These are phyloP conservation scores for Cephalopachus bancanus DNA, from an alignment of 2,797 vertebrate species.

Conservation along the genomic window DNA sequence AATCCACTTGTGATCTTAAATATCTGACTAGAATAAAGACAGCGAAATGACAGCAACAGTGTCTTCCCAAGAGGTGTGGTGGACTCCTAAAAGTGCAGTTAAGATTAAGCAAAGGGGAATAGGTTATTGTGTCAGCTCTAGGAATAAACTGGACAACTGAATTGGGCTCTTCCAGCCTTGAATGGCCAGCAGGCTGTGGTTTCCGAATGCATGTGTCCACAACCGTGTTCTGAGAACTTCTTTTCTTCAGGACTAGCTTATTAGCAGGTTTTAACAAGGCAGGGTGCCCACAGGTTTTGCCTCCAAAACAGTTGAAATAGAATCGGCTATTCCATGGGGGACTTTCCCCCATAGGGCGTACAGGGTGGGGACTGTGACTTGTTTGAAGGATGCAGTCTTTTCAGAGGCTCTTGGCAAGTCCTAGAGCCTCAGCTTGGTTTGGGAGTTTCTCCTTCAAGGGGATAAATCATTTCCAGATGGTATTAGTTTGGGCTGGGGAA, in stretches of 20 bases:
- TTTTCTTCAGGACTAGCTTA: not conserved
- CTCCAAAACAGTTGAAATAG: not conserved
- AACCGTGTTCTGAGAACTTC: not conserved
- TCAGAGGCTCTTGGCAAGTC: not conserved
- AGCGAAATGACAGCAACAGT: not conserved
- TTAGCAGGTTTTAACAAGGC: slow-evolving; percentile 7
- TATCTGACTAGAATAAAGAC: slow-evolving; percentile 14
- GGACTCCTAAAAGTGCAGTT: not conserved
- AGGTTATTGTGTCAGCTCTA: not conserved
- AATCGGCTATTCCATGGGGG: not conserved
- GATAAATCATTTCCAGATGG: slow-evolving; percentile 68
- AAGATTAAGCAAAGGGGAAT: not conserved
- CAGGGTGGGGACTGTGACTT: not conserved
- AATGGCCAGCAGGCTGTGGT: not conserved
- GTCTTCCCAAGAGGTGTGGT: not conserved
- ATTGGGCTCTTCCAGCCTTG: not conserved
- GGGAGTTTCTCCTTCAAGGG: slow-evolving; percentile 28
- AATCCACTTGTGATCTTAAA: not conserved
- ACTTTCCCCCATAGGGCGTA: not conserved
- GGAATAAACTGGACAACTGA: not conserved
- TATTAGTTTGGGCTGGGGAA: not conserved
- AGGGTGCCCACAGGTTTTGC: not conserved
- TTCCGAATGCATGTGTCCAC: not conserved
- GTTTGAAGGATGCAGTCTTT: not conserved
- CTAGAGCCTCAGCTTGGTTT: not conserved